These are phyloP conservation scores for Falco columbarius DNA, from an alignment of 2,797 vertebrate species.

Conservation along the genomic window DNA sequence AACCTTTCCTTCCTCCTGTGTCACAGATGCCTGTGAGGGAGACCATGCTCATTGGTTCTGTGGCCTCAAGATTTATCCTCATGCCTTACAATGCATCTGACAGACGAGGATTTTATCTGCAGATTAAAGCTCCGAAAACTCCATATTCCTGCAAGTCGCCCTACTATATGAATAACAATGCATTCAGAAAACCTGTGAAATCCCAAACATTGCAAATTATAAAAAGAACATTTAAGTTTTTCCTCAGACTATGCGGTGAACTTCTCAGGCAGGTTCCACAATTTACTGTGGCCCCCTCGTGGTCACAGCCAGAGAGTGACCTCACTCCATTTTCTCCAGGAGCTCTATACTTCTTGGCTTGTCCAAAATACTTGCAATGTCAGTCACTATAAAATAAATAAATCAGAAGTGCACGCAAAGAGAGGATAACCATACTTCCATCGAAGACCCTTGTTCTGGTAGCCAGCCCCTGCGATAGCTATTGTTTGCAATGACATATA, in stretches of 20 bases:
- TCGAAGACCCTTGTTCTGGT: not conserved
- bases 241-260: not conserved
- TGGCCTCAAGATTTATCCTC: not conserved
- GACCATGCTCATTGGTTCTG: not conserved
- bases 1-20: not conserved
- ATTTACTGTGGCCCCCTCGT: constrained; percentile 56
- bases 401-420: not conserved
- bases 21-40: not conserved
- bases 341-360: not conserved
- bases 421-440: not conserved
- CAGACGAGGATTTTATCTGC: not conserved
- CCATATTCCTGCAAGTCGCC: not conserved
- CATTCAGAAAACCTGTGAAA: not conserved
- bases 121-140: not conserved
- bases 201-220: not conserved
- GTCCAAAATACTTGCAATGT: rapidly evolving
- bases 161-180: not conserved
- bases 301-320: constrained; percentile 18
- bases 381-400: not conserved
- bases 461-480: not conserved
- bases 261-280: not conserved
- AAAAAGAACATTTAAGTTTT: not conserved
- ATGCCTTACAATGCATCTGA: rapidly evolving
- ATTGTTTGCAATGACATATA: rapidly evolving
- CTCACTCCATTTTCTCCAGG: not conserved